phyloP scores from a whole-genome alignment of 2,113 vertebrate species.

The Gallinago undulata region DNA sequence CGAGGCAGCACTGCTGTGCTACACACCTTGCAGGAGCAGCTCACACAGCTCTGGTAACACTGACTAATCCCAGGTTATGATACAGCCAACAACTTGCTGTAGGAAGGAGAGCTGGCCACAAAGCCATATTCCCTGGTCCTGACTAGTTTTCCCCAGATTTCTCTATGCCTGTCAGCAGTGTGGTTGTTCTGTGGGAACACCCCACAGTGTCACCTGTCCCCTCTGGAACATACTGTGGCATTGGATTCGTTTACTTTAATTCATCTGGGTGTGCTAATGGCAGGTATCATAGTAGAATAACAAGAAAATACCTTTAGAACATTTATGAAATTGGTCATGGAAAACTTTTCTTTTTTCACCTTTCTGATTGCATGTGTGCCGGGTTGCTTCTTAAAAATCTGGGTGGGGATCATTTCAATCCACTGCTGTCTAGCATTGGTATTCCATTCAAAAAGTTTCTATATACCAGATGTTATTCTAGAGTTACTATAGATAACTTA shows the following conservation, averaged over 20 bases:
- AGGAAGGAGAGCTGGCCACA: neutral
- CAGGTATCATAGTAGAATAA: neutral
- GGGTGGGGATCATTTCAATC: neutral
- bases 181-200: neutral
- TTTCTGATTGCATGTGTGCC: neutral
- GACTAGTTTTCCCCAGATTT: neutral
- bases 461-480: neutral
- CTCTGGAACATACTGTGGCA: neutral
- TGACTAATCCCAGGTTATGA: neutral
- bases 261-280: neutral
- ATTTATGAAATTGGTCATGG: neutral
- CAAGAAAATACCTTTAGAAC: neutral
- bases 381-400: neutral
- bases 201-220: neutral
- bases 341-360: neutral
- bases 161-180: neutral
- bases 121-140: neutral
- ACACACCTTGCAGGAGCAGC: neutral
- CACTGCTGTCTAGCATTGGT: neutral
- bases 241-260: neutral
- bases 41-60: neutral
- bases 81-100: neutral
- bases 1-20: neutral
- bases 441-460: neutral
- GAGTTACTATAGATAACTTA: neutral